Conservation (phyloP, 1,140 invertebrate genomes). For the Drosophila erecta region DNA sequence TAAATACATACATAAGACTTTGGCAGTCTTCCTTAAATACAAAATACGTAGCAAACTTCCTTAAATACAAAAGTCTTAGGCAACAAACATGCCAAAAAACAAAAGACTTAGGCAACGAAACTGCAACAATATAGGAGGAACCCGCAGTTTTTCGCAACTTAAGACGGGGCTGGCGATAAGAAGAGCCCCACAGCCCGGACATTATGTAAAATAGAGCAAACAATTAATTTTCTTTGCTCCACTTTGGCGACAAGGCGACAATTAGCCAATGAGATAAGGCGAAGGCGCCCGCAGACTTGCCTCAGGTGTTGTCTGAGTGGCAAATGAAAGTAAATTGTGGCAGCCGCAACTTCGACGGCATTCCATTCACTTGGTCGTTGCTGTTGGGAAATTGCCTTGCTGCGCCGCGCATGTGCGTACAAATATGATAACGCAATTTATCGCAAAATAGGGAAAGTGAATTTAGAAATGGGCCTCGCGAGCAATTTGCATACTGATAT, state of each 20-base stretch:
- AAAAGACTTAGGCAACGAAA: slow-evolving; percentile 74
- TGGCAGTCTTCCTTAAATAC: slow-evolving; percentile 34
- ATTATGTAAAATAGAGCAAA: slow-evolving; percentile 82
- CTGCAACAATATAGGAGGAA: not conserved
- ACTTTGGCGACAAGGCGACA: slow-evolving; percentile 65
- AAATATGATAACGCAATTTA: slow-evolving; percentile 60
- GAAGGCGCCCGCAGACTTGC: slow-evolving; percentile 44
- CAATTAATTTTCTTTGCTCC: slow-evolving; percentile 84
- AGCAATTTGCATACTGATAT: slow-evolving; percentile 37
- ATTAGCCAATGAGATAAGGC: slow-evolving; percentile 61
- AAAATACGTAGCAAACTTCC: too few species aligned
- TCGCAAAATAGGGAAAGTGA: slow-evolving; percentile 61
- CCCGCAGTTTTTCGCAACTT: slow-evolving; percentile 17
- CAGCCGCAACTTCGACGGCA: slow-evolving; percentile 54
- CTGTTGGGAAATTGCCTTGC: slow-evolving; percentile 55
- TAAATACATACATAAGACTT: slow-evolving; percentile 1
- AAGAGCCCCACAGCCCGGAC: slow-evolving; percentile 14
- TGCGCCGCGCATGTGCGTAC: slow-evolving; percentile 67
- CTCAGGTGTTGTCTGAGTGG: slow-evolving; percentile 26
- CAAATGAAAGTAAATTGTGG: slow-evolving; percentile 80
- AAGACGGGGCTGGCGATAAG: slow-evolving; percentile 17
- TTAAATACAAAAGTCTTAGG: not conserved
- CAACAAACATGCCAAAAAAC: slow-evolving; percentile 13
- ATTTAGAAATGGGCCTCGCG: slow-evolving; percentile 46
- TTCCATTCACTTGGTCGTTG: slow-evolving; percentile 65